Base-by-base conservation (phyloP, 1,140 invertebrate species). In the Brachionus paranguensis region DNA sequence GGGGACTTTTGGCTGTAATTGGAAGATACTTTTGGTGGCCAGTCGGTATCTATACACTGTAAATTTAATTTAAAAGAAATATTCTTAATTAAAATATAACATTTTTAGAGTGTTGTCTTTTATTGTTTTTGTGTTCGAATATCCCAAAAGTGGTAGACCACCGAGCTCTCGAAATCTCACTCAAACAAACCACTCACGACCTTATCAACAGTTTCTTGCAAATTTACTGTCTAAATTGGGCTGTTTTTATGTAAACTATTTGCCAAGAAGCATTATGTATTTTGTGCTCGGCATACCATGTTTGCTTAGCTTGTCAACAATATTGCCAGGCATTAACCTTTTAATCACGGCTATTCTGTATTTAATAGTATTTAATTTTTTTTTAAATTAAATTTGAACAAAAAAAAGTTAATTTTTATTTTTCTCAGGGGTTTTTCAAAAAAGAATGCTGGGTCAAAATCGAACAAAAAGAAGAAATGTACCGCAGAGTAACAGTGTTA, bases 41-140 rank as follows among this genome's bases (percentile, higher is more conserved):
- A 43, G 37, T 81, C 24, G 78, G 78, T 24, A 81, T 81, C 7
- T 20, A 64, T 47, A n/a, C 78, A 12, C 8, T 81, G 78, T 81
- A 81, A 81, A 24, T 60, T 37, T 60, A 20, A 27, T 11, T 78
- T 11, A 70, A 24, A 24, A 64, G 0, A 14, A 64, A 27, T 68
- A n/a, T 68, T 68, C 8, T 68, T 37, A 29, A 29, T 12, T 10
- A 7, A 11, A 33, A 33, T 37, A 17, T 37, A 24, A 68, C 14
- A 43, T 64, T 55, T 24, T 68, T 11, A 17, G 27, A 81, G 53
- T 11, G 10, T 81, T 10, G 24, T 64, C 53, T 12, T 11, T 81
- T 64, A 1, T 68, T 5, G 24, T 81, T 24, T 64, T 81, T 43
- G 24, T 68, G 10, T 64, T 81, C 14, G 78, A 81, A n/a, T 81